Base-by-base conservation (phyloP, 2,113 vertebrate species). In the Poeciliopsis prolifica region DNA sequence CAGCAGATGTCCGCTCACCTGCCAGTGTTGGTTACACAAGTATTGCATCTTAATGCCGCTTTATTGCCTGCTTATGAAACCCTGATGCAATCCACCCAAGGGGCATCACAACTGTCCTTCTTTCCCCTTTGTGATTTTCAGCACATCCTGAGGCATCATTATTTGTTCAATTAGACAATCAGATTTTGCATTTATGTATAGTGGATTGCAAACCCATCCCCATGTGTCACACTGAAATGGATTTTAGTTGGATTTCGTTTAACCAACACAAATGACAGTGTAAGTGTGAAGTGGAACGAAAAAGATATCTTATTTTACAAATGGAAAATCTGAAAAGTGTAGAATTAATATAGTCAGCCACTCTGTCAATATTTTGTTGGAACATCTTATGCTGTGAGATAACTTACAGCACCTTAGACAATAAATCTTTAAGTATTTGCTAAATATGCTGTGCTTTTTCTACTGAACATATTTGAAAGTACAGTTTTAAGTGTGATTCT, bases 1-100 rank as follows among this genome's bases (percentile, higher is more conserved):
- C 70, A 62, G 74, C 80, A 80, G 78, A 86, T 80, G 84, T 86
- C 74, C 74, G 71, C 78, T 78, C 80, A 84, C 37, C 73, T 86
- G 89, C 75, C 71, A 67, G 42, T 0, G 76, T 81, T 44, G 12
- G 13, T 85, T 90, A 79, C 73, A 70, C 8, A 1, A 70, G 29
- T 51, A 0, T 13, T 72, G 74, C 68, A 75, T 92, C 86, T 90
- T 84, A 86, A 87, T 87, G 79, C 65, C 0, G 26, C 68, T 82
- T 86, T 71, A 87, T 82, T 72, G 78, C 37, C 72, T 33, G 66
- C 77, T 87, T 76, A 83, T 86, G 79, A 90, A 87, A 80, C 68
- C 66, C 70, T 74, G 58, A 74, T 76, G 66, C 78, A 75, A 72
- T 86, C 74, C 68, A 73, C 69, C 77, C 74, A 72, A 61, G 73